Conservation (phyloP, 2,113 vertebrate genomes). For the Phainopepla nitens region DNA sequence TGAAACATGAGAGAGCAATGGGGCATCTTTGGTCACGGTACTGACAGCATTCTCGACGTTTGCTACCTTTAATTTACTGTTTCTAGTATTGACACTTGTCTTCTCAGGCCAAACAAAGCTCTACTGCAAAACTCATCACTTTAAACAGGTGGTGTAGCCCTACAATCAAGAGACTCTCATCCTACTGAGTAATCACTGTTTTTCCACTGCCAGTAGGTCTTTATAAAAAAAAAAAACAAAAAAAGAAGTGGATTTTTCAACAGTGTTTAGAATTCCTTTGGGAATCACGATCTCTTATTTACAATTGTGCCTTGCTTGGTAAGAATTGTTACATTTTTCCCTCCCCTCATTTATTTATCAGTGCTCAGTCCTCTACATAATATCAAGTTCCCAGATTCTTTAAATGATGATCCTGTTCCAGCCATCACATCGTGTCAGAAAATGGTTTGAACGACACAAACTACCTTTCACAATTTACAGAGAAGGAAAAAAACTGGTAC, state of each 20-base stretch:
- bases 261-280: neutral
- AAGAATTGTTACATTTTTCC: neutral
- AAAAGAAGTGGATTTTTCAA: neutral
- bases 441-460: neutral
- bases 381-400: neutral
- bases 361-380: neutral
- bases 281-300: neutral
- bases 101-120: neutral
- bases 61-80: neutral
- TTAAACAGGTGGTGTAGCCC: neutral
- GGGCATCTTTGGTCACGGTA: neutral
- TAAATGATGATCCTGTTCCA: neutral
- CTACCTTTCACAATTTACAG: neutral
- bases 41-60: neutral
- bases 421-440: neutral
- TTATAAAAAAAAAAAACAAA: neutral
- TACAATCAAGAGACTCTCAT: neutral
- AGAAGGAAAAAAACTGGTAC: neutral
- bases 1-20: accelerated
- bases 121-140: neutral
- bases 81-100: neutral
- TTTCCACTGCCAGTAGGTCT: neutral
- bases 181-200: neutral
- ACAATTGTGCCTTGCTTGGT: neutral
- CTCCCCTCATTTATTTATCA: neutral